phyloP scores from a whole-genome alignment of 1,140 invertebrate species.

The Pogonomyrmex californicus region DNA sequence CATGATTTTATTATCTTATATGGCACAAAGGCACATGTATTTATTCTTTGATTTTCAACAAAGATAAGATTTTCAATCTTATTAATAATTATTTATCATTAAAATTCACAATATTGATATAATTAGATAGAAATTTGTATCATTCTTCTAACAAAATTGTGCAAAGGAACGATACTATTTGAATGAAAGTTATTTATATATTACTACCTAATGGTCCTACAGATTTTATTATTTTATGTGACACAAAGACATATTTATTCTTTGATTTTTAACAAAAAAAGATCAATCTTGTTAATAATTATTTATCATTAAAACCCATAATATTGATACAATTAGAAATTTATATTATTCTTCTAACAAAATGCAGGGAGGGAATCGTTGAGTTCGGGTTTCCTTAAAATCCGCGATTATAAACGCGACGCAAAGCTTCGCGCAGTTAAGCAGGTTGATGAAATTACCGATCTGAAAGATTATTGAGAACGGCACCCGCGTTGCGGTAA shows the following conservation, averaged over 20 bases:
- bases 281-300: not conserved
- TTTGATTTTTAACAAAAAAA: conserved; percentile 5
- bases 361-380: not conserved
- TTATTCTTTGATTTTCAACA: conserved; percentile 12
- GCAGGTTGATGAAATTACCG: conserved; percentile 33
- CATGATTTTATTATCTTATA: not conserved
- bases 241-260: not conserved
- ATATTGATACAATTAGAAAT: conserved; percentile 10
- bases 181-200: conserved; percentile 4
- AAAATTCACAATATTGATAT: not conserved
- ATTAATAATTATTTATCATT: conserved; percentile 6
- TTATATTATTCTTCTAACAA: no score
- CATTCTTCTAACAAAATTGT: not conserved
- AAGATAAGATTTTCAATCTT: not conserved
- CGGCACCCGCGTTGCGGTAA: conserved; percentile 31
- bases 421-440: conserved; percentile 41
- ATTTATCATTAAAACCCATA: not conserved
- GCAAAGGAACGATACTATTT: not conserved
- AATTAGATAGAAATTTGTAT: conserved; percentile 26
- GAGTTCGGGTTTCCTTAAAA: not conserved
- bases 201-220: not conserved
- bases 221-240: not conserved
- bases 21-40: not conserved
- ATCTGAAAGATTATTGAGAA: conserved; percentile 60
- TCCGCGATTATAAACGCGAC: not conserved